These are phyloP conservation scores for Plemyria rubiginata DNA, from an alignment of 2,888 invertebrate species.

Conservation along the genomic window DNA sequence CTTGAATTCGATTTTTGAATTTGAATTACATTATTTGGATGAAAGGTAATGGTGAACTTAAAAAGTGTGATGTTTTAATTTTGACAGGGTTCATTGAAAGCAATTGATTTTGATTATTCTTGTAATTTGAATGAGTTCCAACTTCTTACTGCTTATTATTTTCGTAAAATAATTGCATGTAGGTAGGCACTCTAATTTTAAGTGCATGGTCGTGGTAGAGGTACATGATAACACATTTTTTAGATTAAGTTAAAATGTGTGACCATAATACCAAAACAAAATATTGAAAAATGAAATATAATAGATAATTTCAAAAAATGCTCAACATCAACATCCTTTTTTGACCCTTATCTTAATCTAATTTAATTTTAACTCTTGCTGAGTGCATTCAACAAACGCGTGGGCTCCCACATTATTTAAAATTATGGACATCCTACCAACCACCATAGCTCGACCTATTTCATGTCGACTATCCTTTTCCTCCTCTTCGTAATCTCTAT, in stretches of 20 bases:
- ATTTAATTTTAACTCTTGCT: slow-evolving; percentile 59
- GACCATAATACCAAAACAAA: not conserved
- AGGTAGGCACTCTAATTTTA: not conserved
- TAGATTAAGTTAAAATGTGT: not conserved
- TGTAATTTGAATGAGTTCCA: not conserved
- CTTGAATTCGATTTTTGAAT: slow-evolving; percentile 68
- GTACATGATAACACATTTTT: too few species aligned
- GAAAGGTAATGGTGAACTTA: slow-evolving; percentile 51
- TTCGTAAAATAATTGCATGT: not conserved
- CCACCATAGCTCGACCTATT: slow-evolving; percentile 50
- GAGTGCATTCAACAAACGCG: slow-evolving; percentile 57
- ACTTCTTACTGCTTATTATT: not conserved
- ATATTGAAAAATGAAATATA: not conserved
- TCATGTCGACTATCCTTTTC: slow-evolving; percentile 23
- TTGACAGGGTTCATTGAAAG: slow-evolving; percentile 4
- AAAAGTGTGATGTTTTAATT: slow-evolving; percentile 30
- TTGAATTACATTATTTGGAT: slow-evolving; percentile 58
- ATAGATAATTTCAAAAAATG: slow-evolving; percentile 28
- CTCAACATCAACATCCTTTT: slow-evolving; percentile 37
- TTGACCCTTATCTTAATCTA: slow-evolving; percentile 51
- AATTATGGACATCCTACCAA: slow-evolving; percentile 63
- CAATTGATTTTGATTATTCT: not conserved
- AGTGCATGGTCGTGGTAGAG: too few species aligned
- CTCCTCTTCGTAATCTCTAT: slow-evolving; percentile 30
- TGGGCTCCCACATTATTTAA: slow-evolving; percentile 70